Conservation (phyloP, 2,888 invertebrate species). For the Nomada hirtipes region DNA sequence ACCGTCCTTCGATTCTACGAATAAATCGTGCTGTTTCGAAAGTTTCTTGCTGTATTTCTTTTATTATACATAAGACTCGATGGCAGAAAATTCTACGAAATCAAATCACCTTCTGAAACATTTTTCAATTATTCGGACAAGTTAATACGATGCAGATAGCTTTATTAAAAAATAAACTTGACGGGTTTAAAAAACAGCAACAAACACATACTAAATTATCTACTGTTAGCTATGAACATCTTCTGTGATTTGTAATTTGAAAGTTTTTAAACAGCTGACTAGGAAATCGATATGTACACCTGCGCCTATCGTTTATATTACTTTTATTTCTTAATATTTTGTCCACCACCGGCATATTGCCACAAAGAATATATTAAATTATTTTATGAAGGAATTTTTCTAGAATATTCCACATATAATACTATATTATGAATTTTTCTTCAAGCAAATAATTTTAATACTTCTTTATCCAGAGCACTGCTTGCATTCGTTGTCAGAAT, state of each 20-base stretch:
- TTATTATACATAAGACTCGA: no score
- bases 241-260: neutral
- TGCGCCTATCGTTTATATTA: neutral
- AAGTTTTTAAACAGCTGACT: slow-evolving; percentile 2
- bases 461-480: no score
- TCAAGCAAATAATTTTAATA: no score
- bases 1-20: no score
- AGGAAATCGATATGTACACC: slow-evolving; percentile 13
- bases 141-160: neutral
- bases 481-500: neutral
- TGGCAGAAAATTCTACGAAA: no score
- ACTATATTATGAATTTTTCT: no score
- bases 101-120: no score
- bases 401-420: no score
- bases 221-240: no score
- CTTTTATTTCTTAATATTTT: neutral
- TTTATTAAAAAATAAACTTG: neutral
- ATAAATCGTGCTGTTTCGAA: no score
- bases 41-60: no score
- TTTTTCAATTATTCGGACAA: neutral
- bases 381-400: no score
- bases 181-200: neutral
- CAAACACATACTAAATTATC: neutral
- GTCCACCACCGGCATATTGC: neutral
- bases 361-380: neutral